Conservation (phyloP, 2,797 vertebrate genomes). For the Myotis pilosus region DNA sequence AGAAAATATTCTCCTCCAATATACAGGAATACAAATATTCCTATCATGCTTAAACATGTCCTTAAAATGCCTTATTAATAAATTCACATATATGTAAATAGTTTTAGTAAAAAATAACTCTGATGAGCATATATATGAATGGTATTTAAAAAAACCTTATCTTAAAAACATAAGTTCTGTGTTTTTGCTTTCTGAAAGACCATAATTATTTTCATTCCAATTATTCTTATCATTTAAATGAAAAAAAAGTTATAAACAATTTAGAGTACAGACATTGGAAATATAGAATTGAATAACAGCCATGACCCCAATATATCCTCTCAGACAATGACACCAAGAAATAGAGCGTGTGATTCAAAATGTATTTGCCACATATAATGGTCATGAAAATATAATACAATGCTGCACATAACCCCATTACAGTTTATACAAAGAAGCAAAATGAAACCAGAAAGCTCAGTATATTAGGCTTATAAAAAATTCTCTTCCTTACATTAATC, state of each 20-base stretch:
- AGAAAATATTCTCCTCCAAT: neutral
- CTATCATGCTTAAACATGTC: neutral
- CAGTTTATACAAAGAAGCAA: neutral
- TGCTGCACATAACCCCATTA: neutral
- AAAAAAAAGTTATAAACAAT: neutral
- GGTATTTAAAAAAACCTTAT: neutral
- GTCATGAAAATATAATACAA: neutral
- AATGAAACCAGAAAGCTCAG: neutral
- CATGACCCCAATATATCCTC: neutral
- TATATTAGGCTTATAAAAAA: neutral
- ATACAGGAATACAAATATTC: neutral
- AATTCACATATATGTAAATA: neutral
- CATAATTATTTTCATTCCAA: neutral
- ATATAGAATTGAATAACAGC: neutral
- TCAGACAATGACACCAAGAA: neutral
- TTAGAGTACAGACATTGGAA: neutral
- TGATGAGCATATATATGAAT: neutral
- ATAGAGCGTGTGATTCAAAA: neutral
- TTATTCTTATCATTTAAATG: neutral
- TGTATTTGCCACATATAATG: neutral
- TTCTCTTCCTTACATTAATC: neutral
- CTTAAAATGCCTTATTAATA: constrained; percentile 19
- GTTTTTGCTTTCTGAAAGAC: constrained; percentile 26
- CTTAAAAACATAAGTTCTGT: neutral
- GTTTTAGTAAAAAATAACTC: constrained; percentile 19